Conservation (phyloP, 1,140 invertebrate species). For the Varroa destructor region DNA sequence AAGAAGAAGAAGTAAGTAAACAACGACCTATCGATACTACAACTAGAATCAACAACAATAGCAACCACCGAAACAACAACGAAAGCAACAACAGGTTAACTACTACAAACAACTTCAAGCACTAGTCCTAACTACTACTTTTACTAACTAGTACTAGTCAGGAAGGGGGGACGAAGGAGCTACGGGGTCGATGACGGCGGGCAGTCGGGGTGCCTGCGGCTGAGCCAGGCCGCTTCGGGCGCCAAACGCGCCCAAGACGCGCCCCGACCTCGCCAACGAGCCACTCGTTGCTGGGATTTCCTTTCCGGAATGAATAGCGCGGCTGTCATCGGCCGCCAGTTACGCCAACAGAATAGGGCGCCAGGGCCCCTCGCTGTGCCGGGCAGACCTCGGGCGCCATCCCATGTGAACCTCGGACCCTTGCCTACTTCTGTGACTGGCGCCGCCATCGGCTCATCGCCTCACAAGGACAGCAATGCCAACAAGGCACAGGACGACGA, state of each 20-base stretch:
- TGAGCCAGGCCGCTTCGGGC: constrained; percentile 16
- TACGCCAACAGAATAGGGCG: constrained; percentile 36
- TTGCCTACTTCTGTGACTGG: constrained; percentile 31
- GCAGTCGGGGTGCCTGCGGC: constrained; percentile 27
- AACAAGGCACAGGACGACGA: constrained; percentile 21
- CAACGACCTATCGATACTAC: too few species aligned
- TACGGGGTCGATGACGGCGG: constrained; percentile 28
- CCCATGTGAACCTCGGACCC: constrained; percentile 32
- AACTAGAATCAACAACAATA: not conserved
- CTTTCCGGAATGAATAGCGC: constrained; percentile 36
- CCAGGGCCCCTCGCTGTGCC: constrained; percentile 35
- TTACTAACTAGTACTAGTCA: not conserved
- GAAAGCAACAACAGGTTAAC: not conserved
- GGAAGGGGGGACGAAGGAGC: constrained; percentile 27
- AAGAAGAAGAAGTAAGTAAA: too few species aligned
- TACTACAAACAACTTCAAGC: constrained; percentile 8
- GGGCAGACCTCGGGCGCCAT: constrained; percentile 35
- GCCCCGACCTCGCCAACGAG: constrained; percentile 20
- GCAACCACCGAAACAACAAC: not conserved
- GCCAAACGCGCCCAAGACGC: too few species aligned
- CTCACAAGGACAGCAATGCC: constrained; percentile 31
- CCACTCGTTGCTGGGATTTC: constrained; percentile 26
- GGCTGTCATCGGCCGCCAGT: constrained; percentile 37
- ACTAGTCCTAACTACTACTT: not conserved
- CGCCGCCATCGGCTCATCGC: constrained; percentile 30